Conservation (phyloP, 2,113 vertebrate species). For the Dendrocopos noguchii region DNA sequence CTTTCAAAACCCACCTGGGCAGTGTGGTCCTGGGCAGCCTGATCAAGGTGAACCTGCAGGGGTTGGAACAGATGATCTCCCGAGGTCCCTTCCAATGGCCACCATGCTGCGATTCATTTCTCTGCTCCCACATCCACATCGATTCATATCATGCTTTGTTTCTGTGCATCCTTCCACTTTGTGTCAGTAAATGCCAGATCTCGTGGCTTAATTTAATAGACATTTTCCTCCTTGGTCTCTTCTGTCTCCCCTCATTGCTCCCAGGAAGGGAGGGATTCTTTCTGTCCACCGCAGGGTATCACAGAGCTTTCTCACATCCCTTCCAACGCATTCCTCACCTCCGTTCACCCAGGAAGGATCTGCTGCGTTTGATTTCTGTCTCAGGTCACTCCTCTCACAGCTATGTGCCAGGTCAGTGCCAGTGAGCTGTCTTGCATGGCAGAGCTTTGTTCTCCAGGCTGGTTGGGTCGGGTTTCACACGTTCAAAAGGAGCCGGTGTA, state of each 20-base stretch:
- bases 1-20: too few species aligned
- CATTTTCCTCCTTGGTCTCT: neutral
- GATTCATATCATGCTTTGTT: neutral
- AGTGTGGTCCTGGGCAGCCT: too few species aligned
- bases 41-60: too few species aligned
- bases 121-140: neutral
- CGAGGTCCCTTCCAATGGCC: too few species aligned
- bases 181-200: neutral
- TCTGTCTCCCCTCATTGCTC: neutral
- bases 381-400: constrained; percentile 24
- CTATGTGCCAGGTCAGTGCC: constrained; percentile 32
- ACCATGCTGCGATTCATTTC: too few species aligned
- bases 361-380: constrained; percentile 25
- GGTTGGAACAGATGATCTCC: too few species aligned
- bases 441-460: neutral
- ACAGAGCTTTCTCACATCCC: neutral
- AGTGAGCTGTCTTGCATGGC: neutral
- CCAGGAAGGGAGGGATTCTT: neutral
- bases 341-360: constrained; percentile 6
- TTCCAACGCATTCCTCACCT: constrained; percentile 11
- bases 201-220: neutral
- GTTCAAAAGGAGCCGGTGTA: neutral
- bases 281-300: neutral
- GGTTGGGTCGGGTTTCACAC: neutral
- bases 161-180: neutral